Base-by-base conservation (phyloP, 2,888 invertebrate species). In the Sabatieria punctata region DNA sequence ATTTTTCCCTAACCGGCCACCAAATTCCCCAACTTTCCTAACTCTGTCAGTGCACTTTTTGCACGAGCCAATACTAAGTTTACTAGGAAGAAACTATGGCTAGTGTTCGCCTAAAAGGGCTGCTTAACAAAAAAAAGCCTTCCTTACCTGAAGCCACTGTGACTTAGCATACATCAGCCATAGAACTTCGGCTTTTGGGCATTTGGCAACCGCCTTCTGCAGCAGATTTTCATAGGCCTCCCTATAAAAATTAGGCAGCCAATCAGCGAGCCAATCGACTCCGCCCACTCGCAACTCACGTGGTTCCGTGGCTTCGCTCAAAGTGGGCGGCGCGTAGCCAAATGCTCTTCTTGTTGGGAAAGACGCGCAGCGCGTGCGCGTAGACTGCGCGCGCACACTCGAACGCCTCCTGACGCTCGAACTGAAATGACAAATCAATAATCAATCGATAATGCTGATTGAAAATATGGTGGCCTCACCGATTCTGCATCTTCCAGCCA, bases 161-260 rank as follows among this genome's bases (percentile, higher is more conserved):
- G 89, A 89, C 70, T 99, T 99, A 18, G 97, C 97, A 2, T 91
- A 89, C 95, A 97, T 97, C 1, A 99, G 73, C 97, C 97, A 97
- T 2, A 99, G 74, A 1, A 89, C 84, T 71, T 95, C 88, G 1
- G 86, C 88, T 67, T 93, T 88, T 4, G 97, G 97, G 70, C 95
- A 97, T 68, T 89, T 86, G 0, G 85, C 85, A 1, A 95, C 95
- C 0, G 95, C 97, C 57, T 85, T 74, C 65, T 93, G 84, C 43
- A 99, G 70, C 24, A 97, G 66, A 0, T 80, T 75, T 65, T 95
- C 95, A 55, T 95, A 71, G 11, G 85, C 84, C 55, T 93, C 85
- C 25, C 91, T 68, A 52, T 2, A 60, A 58, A 45, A 37, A 11
- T n/a, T n/a, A n/a, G n/a, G n/a, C n/a, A n/a, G n/a, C n/a, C n/a